Evolutionary conservation across 2,888 invertebrate species (phyloP).

Genomic region (Drosophila mimetica): DNA sequence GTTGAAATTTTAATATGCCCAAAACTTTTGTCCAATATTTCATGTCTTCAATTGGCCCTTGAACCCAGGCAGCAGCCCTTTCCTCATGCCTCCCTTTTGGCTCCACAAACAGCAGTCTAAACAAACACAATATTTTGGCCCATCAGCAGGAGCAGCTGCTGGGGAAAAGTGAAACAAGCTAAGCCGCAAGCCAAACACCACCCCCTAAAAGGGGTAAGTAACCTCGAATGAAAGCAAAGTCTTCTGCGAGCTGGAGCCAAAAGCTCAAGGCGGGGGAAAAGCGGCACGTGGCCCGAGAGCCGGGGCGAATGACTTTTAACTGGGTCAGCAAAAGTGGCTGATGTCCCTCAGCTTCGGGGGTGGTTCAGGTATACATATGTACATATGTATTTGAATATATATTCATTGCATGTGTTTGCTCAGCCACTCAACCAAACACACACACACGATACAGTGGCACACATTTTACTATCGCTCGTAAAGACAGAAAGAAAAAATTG

Average conservation of each 20-base stretch:
- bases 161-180: constrained; percentile 38
- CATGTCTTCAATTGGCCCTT: constrained; percentile 52
- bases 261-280: constrained; percentile 13
- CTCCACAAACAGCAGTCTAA: constrained; percentile 36
- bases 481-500: constrained; percentile 46
- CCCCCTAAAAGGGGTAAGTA: constrained; percentile 71
- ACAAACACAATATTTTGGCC: constrained; percentile 36
- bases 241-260: constrained; percentile 7
- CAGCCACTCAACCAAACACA: constrained; percentile 39
- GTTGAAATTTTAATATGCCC: background rate
- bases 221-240: constrained; percentile 81
- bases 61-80: constrained; percentile 12
- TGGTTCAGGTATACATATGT: constrained; percentile 27
- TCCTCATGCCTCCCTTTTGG: background rate
- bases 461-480: constrained; percentile 78
- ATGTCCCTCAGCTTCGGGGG: constrained; percentile 25
- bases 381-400: background rate
- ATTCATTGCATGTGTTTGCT: constrained; percentile 7
- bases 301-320: constrained; percentile 73
- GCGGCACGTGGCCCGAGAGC: constrained; percentile 47
- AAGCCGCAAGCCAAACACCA: constrained; percentile 26
- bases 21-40: background rate
- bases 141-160: constrained; percentile 9
- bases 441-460: constrained; percentile 16
- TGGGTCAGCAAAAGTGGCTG: constrained; percentile 78